Base-by-base conservation (phyloP, 2,797 vertebrate species). In the Hoplostethus atlanticus region DNA sequence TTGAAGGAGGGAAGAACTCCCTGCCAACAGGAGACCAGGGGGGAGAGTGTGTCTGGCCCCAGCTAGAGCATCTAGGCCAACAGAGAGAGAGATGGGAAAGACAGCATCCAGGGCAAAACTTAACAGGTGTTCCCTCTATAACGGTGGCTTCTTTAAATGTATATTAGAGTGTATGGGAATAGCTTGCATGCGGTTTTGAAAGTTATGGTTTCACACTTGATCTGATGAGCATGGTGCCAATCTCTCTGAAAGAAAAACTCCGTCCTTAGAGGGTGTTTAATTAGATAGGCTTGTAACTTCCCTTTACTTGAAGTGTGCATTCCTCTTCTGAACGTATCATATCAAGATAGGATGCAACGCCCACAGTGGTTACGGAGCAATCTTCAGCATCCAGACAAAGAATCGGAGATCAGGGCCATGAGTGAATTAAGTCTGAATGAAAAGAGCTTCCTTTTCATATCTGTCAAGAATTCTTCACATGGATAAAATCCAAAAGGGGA, bases 1-100 rank as follows among this genome's bases (percentile, higher is more conserved):
- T 80, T 86, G 76, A 90, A 90, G 84, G 85, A 88, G 69, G 63
- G 62, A 82, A 72, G 62, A 80, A 68, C 70, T 80, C 63, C 9
- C 76, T 72, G 84, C 84, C 85, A 88, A 85, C 71, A 70, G 64
- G 77, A 88, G 81, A 83, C 82, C 71, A 53, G 5, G 64, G 61
- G 62, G 75, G 76, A 84, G 68, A 80, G 81, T 21, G 60, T 62
- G 67, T 66, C 62, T 77, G 84, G 80, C 80, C 80, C 80, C 61
- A 69, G 65, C 47, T 44, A 75, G 46, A 71, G 63, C 75, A 79
- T 64, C 40, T 17, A 83, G 69, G 81, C 73, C 75, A 84, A 71
- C 84, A 87, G 76, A 28, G 70, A 76, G 63, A 64, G 36, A 80
- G 10, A 36, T 44, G 47, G 57, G 63, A 46, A 69, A 83, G 51